Evolutionary conservation across 2,797 vertebrate species (phyloP).

Genomic region (Paratrypauchen microcephalus): DNA sequence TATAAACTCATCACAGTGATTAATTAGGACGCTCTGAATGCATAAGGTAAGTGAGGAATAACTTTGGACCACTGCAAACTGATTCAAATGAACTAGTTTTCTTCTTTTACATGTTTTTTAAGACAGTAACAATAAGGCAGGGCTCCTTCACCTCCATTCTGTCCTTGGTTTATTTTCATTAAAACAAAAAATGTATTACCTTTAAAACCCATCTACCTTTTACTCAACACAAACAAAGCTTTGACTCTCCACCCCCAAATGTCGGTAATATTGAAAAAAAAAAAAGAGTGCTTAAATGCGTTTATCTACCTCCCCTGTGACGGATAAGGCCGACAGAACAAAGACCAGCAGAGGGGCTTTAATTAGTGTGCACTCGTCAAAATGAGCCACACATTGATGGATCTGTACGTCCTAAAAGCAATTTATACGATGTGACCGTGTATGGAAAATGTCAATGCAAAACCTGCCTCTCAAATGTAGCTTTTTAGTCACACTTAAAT

Average conservation of each 20-base stretch:
- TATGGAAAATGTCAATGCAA: constrained; percentile 24
- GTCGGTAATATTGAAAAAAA: constrained; percentile 37
- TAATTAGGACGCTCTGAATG: too few species aligned
- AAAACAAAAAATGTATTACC: constrained; percentile 32
- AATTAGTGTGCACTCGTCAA: constrained; percentile 67
- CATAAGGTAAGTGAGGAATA: too few species aligned
- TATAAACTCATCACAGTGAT: too few species aligned
- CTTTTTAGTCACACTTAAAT: neutral
- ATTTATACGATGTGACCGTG: constrained; percentile 17
- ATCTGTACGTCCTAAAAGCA: constrained; percentile 49
- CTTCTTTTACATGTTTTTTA: too few species aligned
- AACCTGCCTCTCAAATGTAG: neutral
- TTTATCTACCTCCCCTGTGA: constrained; percentile 48
- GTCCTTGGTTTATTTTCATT: neutral
- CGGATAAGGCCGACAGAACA: constrained; percentile 42
- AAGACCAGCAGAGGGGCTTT: constrained; percentile 46
- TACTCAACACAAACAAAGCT: constrained; percentile 42
- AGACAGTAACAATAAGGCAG: too few species aligned
- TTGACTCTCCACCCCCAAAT: constrained; percentile 61
- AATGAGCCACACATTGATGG: constrained; percentile 44
- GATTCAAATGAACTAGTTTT: too few species aligned
- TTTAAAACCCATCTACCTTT: constrained; percentile 43
- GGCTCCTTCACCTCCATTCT: too few species aligned
- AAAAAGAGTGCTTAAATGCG: constrained; percentile 45
- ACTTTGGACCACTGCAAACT: too few species aligned